These are phyloP conservation scores for Pyxicephalus adspersus DNA, from an alignment of 2,113 vertebrate species.

Conservation along the genomic window DNA sequence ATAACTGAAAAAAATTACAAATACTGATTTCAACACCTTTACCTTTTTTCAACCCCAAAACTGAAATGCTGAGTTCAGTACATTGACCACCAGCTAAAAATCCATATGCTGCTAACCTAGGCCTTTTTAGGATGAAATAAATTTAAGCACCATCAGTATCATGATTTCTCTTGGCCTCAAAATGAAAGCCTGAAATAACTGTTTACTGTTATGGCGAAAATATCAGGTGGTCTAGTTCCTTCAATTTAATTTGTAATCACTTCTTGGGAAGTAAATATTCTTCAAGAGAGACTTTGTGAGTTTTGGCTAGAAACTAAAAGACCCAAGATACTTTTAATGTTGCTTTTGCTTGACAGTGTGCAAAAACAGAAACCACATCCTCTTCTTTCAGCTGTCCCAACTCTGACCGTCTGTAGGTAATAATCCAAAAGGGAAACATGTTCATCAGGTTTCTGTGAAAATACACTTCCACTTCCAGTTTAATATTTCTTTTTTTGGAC, in stretches of 20 bases:
- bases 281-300: slow-evolving; percentile 41
- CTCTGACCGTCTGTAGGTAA: slow-evolving; percentile 56
- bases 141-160: too few relatives aligned
- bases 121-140: too few relatives aligned
- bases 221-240: slow-evolving; percentile 17
- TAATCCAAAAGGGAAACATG: slow-evolving; percentile 47
- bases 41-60: too few relatives aligned
- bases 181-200: background rate
- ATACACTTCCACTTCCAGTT: slow-evolving; percentile 59
- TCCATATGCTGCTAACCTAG: too few relatives aligned
- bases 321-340: slow-evolving; percentile 23
- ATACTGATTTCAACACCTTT: too few relatives aligned
- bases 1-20: too few relatives aligned
- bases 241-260: slow-evolving; percentile 4
- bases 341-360: slow-evolving; percentile 56
- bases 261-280: slow-evolving; percentile 12
- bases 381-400: slow-evolving; percentile 59
- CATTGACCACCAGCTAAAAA: too few relatives aligned
- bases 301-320: slow-evolving; percentile 32
- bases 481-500: slow-evolving; percentile 62
- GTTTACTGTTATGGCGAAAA: slow-evolving; percentile 24
- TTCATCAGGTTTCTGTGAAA: slow-evolving; percentile 52
- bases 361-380: slow-evolving; percentile 65
- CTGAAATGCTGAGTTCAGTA: too few relatives aligned
- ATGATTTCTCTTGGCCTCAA: slow-evolving; percentile 13